Evolutionary conservation across 1,140 invertebrate genomes (phyloP), one percentile per base, ranked within the genome.

Genomic region (Trichomalopsis sarcophagae): DNA sequence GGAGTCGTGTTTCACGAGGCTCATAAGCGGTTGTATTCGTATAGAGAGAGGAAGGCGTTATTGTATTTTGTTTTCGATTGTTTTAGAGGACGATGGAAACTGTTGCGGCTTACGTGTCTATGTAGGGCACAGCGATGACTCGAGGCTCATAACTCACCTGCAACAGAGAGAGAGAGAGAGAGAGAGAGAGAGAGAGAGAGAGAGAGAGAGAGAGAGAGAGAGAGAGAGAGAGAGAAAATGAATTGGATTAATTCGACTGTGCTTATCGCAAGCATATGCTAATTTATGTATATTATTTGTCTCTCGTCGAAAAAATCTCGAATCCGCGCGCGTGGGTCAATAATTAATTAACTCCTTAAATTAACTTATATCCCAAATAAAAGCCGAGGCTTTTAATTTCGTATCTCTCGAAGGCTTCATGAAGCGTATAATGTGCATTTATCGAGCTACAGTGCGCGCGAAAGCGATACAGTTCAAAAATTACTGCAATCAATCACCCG

Each of bases 1-100:
- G 2, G 50, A 80, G 62, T 86, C 73, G 84, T 78, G 80, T 77
- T 78, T 78, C 84, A 79, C 81, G 66, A 84, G 76, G 11, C 30
- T 78, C 33, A 68, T 66, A 76, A 77, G 50, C 50, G 44, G 3
- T 36, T 36, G 5, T 36, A 6, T 36, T 36, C 33, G 33, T 36
- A 44, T 10, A 44, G 40, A 44, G 40, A 1, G 5, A 78, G 55
- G 4, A 55, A 47, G 4, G 23, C 40, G 40, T 82, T 82, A 82
- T 82, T 55, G 14, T 2, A 82, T 74, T 82, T 33, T 50, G 14
- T 74, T 71, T 55, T 33, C 21, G 77, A 55, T 44, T 14, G 14
- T 44, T 62, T 6, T 14, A 27, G n/a, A 44, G 33, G 11, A 27
- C 27, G 27, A 62, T 27, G n/a, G 14, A 78, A 33, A 13, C 13